Evolutionary conservation across 2,797 vertebrate genomes (phyloP).

Genomic region (Hapalemur alaotrensis): DNA sequence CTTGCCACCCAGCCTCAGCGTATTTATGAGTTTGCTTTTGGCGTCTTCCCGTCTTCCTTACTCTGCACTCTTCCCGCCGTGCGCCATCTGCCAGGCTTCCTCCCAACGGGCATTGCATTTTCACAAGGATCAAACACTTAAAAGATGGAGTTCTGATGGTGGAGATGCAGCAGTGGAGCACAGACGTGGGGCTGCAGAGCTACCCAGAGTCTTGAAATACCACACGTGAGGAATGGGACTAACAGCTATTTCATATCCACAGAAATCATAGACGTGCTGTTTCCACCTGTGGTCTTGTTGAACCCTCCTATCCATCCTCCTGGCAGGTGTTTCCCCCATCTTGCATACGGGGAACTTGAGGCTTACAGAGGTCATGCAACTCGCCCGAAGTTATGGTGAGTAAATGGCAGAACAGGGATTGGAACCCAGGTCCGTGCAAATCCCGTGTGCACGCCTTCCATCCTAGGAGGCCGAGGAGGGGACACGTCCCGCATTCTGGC

Average conservation of each 20-base stretch:
- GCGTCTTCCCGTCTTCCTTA: neutral
- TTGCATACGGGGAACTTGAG: neutral
- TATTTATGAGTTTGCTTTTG: neutral
- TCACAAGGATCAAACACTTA: neutral
- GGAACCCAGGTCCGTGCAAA: neutral
- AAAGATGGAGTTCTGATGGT: neutral
- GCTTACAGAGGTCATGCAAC: neutral
- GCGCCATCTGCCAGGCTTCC: neutral
- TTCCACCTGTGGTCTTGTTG: neutral
- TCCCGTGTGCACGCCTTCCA: neutral
- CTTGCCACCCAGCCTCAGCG: neutral
- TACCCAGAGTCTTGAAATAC: neutral
- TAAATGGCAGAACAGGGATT: neutral
- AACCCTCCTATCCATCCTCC: neutral
- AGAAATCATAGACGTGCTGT: fast-evolving
- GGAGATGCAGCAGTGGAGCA: neutral
- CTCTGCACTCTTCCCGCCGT: neutral
- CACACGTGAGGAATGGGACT: neutral
- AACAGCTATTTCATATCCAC: too few relatives aligned
- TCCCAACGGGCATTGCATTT: neutral
- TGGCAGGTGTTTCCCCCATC: neutral
- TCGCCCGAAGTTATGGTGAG: fast-evolving
- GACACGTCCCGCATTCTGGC: neutral
- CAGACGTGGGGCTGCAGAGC: neutral
- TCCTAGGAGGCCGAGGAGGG: neutral